Conservation (phyloP, 35 echinoderm and acorn worm species). For the Antedon bifida region DNA sequence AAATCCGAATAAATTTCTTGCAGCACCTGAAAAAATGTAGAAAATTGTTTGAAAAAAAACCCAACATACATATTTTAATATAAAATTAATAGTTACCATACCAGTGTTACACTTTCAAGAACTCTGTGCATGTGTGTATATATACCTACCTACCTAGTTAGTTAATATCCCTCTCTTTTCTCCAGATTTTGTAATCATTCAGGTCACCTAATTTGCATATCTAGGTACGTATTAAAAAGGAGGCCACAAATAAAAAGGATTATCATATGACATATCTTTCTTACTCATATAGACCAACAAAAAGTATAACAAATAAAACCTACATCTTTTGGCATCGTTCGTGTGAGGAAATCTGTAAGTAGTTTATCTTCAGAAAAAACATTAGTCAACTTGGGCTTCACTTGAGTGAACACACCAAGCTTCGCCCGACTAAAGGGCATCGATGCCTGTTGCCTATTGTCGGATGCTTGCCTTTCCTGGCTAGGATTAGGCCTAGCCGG, state of each 20-base stretch:
- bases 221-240: too few relatives aligned
- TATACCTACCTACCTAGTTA: too few relatives aligned
- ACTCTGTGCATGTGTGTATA: too few relatives aligned
- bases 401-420: slow-evolving; percentile 18
- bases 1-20: slow-evolving; percentile 46
- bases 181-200: too few relatives aligned
- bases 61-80: too few relatives aligned
- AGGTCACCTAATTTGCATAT: too few relatives aligned
- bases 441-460: not conserved
- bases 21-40: slow-evolving; percentile 35
- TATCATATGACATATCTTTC: not conserved
- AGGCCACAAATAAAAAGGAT: too few relatives aligned
- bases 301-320: not conserved
- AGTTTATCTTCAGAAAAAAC: slow-evolving; percentile 7
- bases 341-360: slow-evolving; percentile 10
- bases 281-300: not conserved
- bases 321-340: slow-evolving; percentile 29
- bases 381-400: slow-evolving; percentile 24
- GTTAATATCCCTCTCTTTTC: too few relatives aligned
- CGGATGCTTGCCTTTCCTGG: not conserved
- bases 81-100: not conserved
- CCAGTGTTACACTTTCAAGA: not conserved
- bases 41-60: not conserved
- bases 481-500: not conserved
- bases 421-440: slow-evolving; percentile 16